phyloP scores from a whole-genome alignment of 2,797 vertebrate genomes.

The Enteromius fasciolatus region DNA sequence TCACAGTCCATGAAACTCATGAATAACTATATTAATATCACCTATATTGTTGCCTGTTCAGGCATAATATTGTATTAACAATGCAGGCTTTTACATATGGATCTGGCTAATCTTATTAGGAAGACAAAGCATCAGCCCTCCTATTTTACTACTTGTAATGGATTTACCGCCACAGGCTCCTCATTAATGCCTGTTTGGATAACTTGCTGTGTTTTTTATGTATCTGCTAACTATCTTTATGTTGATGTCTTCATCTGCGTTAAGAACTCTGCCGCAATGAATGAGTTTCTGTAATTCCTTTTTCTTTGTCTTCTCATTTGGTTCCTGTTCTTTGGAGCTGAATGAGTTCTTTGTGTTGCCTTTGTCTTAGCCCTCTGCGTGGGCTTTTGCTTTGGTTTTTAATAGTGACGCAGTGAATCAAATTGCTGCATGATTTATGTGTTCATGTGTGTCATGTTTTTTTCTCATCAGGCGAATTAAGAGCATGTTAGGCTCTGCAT shows the following conservation, averaged over 20 bases:
- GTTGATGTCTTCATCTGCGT: conserved; percentile 57
- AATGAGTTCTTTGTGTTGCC: conserved; percentile 23
- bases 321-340: conserved; percentile 23
- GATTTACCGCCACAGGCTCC: conserved; percentile 56
- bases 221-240: conserved; percentile 55
- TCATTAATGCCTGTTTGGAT: conserved; percentile 60
- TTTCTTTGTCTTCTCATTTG: conserved; percentile 28
- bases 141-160: conserved; percentile 59
- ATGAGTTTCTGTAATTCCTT: conserved; percentile 30
- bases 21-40: conserved; percentile 71
- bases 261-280: conserved; percentile 43
- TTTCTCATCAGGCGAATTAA: conserved; percentile 4
- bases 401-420: conserved; percentile 23
- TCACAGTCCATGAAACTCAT: conserved; percentile 69
- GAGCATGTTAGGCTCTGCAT: conserved; percentile 12
- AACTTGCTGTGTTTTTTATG: conserved; percentile 56
- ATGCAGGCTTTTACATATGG: conserved; percentile 58
- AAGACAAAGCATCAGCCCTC: conserved; percentile 60
- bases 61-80: conserved; percentile 66
- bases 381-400: conserved; percentile 7
- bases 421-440: not conserved
- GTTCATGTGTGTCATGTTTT: conserved; percentile 14
- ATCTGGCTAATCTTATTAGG: conserved; percentile 65
- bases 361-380: conserved; percentile 12
- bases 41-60: conserved; percentile 64